phyloP scores from a whole-genome alignment of 2,113 vertebrate species.

The Malurus melanocephalus region DNA sequence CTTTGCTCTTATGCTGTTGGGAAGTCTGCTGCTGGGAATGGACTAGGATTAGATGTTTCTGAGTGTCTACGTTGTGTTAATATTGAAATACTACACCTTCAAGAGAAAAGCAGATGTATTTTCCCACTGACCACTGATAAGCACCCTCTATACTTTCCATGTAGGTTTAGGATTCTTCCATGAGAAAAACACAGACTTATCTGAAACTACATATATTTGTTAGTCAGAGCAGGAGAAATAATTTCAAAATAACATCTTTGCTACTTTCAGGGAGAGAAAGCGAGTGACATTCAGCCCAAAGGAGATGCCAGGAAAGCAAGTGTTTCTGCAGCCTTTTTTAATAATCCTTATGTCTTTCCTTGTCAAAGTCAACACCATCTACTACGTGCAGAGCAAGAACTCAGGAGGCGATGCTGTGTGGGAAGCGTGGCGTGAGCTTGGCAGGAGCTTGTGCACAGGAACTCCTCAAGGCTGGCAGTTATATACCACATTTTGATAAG shows the following conservation, averaged over 20 bases:
- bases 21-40: neutral
- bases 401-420: neutral
- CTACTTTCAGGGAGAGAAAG: neutral
- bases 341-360: neutral
- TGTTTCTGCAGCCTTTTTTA: neutral
- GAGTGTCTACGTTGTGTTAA: neutral
- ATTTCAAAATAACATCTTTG: neutral
- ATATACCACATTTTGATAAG: neutral
- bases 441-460: neutral
- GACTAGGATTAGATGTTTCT: neutral
- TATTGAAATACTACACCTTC: neutral
- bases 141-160: neutral
- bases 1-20: neutral
- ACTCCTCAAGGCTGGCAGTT: constrained; percentile 11
- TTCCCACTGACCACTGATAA: neutral
- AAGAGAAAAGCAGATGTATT: neutral
- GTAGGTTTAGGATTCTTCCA: neutral
- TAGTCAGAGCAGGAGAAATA: neutral
- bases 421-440: neutral
- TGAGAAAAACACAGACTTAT: neutral
- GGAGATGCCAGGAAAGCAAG: neutral
- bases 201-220: neutral
- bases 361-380: neutral
- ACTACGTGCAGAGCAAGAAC: neutral
- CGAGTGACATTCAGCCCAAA: neutral